These are phyloP conservation scores for Drosophila lowei DNA, from an alignment of 1,140 invertebrate genomes.

Conservation along the genomic window DNA sequence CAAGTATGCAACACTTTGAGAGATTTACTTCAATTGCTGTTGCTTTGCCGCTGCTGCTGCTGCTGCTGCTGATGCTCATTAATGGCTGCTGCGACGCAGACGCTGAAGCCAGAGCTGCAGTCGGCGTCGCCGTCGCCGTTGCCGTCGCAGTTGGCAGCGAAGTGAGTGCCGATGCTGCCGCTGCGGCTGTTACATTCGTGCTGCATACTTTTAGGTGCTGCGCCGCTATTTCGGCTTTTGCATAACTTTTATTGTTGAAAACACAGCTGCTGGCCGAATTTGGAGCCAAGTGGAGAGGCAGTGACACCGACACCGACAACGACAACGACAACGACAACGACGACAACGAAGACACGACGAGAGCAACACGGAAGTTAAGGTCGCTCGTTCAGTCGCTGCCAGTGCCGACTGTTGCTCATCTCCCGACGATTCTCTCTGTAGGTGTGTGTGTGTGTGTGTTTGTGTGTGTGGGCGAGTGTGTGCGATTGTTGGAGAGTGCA, in stretches of 20 bases:
- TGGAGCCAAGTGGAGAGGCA: constrained; percentile 34
- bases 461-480: constrained; percentile 22
- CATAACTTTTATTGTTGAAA: constrained; percentile 76
- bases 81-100: constrained; percentile 44
- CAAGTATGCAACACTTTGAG: constrained; percentile 8
- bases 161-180: constrained; percentile 4
- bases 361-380: constrained; percentile 38
- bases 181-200: constrained; percentile 19
- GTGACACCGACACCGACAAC: constrained; percentile 1
- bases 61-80: constrained; percentile 61
- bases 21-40: constrained; percentile 4
- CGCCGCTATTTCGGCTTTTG: constrained; percentile 66
- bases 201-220: constrained; percentile 67
- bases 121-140: constrained; percentile 13
- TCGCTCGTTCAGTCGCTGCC: constrained; percentile 12
- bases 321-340: not conserved
- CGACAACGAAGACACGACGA: constrained; percentile 23
- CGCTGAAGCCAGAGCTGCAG: constrained; percentile 12
- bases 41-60: constrained; percentile 26
- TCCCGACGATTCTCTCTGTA: constrained; percentile 41
- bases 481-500: no score
- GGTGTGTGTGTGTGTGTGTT: constrained; percentile 1
- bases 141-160: constrained; percentile 24
- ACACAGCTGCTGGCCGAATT: constrained; percentile 61
- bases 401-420: constrained; percentile 74